Evolutionary conservation across 53 echinoderm and acorn worm species (phyloP).

Genomic region (Holothuria scabra): DNA sequence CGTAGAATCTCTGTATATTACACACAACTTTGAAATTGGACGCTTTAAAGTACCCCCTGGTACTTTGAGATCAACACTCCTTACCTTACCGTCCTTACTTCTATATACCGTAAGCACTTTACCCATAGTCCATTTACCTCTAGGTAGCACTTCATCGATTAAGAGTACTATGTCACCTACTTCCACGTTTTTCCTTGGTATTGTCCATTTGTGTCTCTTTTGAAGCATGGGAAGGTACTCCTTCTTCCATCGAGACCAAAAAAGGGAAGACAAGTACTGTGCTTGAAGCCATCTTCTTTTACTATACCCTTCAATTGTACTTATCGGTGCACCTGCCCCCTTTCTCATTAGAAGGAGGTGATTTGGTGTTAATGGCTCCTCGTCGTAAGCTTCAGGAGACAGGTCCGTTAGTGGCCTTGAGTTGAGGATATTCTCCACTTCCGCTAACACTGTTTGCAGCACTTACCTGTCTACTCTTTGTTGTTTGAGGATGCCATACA

Average conservation of each 20-base stretch:
- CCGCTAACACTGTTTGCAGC: no score
- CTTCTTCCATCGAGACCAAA: constrained; percentile 53
- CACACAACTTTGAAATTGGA: constrained; percentile 10
- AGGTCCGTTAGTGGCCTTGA: constrained; percentile 31
- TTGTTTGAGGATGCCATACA: no score
- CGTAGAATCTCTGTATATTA: constrained; percentile 43
- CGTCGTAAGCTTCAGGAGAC: constrained; percentile 21
- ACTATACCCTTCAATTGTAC: constrained; percentile 3
- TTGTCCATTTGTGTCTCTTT: constrained; percentile 36
- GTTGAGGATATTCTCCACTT: constrained; percentile 27
- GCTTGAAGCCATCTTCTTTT: constrained; percentile 45
- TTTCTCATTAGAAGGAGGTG: constrained; percentile 55
- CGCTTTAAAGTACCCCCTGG: constrained; percentile 15
- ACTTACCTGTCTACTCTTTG: no score
- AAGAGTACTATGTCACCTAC: constrained; percentile 51
- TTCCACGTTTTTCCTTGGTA: no score
- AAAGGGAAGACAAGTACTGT: constrained; percentile 29
- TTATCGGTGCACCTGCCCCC: constrained; percentile 21
- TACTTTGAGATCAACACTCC: constrained; percentile 53
- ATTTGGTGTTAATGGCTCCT: constrained; percentile 48
- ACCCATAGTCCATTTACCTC: constrained; percentile 59
- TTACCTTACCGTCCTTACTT: constrained; percentile 51
- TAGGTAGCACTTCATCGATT: constrained; percentile 34
- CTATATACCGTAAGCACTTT: constrained; percentile 26
- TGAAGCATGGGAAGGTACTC: constrained; percentile 24